Evolutionary conservation across 1,140 invertebrate genomes (phyloP).

Genomic region (Achatina immaculata): DNA sequence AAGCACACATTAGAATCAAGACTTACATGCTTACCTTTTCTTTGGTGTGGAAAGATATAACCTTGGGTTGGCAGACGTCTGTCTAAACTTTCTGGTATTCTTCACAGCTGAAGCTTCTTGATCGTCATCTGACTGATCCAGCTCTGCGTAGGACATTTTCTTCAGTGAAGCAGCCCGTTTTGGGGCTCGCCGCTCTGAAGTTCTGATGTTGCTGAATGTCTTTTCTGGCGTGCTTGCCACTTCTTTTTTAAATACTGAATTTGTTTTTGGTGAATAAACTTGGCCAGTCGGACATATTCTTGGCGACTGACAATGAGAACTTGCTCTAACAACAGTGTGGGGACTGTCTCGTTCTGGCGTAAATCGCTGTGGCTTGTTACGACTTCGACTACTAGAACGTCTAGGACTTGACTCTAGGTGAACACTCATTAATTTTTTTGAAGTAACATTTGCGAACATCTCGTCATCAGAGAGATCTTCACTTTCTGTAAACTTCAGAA

Average conservation of each 20-base stretch:
- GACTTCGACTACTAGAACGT: neutral
- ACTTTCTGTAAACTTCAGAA: neutral
- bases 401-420: neutral
- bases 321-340: neutral
- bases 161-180: conserved; percentile 5
- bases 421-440: neutral
- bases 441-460: neutral
- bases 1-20: no score
- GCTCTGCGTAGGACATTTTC: conserved; percentile 18
- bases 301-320: neutral
- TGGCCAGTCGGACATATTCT: neutral
- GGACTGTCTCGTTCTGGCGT: conserved; percentile 1
- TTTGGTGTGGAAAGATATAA: neutral
- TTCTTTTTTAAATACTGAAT: neutral
- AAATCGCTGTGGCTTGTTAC: neutral
- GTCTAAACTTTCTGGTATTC: neutral
- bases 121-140: conserved; percentile 5
- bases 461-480: neutral
- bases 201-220: neutral
- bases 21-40: neutral
- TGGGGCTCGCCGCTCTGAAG: conserved; percentile 1
- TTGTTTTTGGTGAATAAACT: neutral
- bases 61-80: neutral
- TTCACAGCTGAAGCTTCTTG: neutral
- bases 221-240: neutral